A percentile compares a stretch with the other conserved stretches of the same genome.
Evolutionary conservation across 2,797 vertebrate species (phyloP).

Genomic region (Micrastur ruficollis): DNA sequence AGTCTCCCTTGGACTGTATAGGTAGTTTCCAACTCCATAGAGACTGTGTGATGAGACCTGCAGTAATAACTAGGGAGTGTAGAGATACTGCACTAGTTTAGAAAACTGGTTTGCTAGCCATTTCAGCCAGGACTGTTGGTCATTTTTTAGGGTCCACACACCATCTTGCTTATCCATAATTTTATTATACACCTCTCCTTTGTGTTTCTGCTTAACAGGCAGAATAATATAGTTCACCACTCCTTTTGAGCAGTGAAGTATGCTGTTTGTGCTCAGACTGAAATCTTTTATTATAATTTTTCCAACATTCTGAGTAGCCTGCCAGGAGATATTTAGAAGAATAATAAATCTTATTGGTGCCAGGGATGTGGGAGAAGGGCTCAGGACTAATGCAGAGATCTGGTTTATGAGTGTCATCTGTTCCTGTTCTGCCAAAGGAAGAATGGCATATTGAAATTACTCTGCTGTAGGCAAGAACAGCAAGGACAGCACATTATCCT

Average conservation of each 20-base stretch:
- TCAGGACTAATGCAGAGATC: slow-evolving; percentile 34
- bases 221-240: background rate
- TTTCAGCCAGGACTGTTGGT: background rate
- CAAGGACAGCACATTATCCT: slow-evolving; percentile 40
- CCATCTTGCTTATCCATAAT: background rate
- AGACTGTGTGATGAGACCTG: background rate
- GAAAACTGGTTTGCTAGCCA: background rate
- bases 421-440: slow-evolving; percentile 49
- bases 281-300: slow-evolving; percentile 16
- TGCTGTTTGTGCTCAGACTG: background rate
- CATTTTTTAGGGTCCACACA: background rate
- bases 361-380: slow-evolving; percentile 21
- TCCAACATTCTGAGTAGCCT: slow-evolving; percentile 3
- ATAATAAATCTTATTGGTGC: slow-evolving; percentile 38
- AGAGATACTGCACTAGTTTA: background rate
- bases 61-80: background rate
- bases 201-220: background rate
- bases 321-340: slow-evolving; percentile 38
- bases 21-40: background rate
- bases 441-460: slow-evolving; percentile 57
- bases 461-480: slow-evolving; percentile 54
- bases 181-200: background rate
- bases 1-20: background rate
- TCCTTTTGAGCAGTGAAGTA: background rate
- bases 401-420: slow-evolving; percentile 51